Conservation (phyloP, 1,140 invertebrate species). For the Aphaenogaster rudis region DNA sequence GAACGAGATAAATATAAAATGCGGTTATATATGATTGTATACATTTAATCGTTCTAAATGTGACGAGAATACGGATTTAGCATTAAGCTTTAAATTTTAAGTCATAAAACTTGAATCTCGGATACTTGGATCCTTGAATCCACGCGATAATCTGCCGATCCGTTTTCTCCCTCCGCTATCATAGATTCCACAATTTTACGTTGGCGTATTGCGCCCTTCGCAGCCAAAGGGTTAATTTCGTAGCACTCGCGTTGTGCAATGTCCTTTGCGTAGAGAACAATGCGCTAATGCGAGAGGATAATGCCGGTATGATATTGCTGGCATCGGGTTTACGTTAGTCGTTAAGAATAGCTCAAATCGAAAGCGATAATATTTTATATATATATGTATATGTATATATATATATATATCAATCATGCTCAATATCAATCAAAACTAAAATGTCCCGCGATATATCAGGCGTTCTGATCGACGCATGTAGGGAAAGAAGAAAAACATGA, state of each 20-base stretch:
- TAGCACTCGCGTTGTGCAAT: slow-evolving; percentile 26
- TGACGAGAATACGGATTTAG: slow-evolving; percentile 21
- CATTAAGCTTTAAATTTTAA: background rate
- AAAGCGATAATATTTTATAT: slow-evolving; percentile 28
- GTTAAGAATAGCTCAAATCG: slow-evolving; percentile 57
- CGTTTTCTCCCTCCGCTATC: slow-evolving; percentile 12
- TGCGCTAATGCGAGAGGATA: slow-evolving; percentile 14
- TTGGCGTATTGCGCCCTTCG: slow-evolving; percentile 37
- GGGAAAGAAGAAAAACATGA: background rate
- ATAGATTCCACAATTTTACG: slow-evolving; percentile 46
- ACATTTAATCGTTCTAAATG: background rate
- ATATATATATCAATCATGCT: slow-evolving; percentile 23
- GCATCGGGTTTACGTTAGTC: slow-evolving; percentile 42
- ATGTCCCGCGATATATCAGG: slow-evolving; percentile 17
- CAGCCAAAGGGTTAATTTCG: slow-evolving; percentile 46
- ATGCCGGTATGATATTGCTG: background rate
- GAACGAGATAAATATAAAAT: slow-evolving; percentile 10
- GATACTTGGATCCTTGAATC: background rate
- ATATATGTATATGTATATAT: background rate
- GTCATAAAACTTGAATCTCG: background rate
- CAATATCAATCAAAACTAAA: slow-evolving; percentile 63
- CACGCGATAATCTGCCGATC: background rate
- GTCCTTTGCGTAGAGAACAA: background rate
- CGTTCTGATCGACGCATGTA: background rate
- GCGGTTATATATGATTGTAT: background rate